These are phyloP conservation scores for Synergus gifuensis DNA, from an alignment of 2,888 invertebrate genomes.

Conservation along the genomic window DNA sequence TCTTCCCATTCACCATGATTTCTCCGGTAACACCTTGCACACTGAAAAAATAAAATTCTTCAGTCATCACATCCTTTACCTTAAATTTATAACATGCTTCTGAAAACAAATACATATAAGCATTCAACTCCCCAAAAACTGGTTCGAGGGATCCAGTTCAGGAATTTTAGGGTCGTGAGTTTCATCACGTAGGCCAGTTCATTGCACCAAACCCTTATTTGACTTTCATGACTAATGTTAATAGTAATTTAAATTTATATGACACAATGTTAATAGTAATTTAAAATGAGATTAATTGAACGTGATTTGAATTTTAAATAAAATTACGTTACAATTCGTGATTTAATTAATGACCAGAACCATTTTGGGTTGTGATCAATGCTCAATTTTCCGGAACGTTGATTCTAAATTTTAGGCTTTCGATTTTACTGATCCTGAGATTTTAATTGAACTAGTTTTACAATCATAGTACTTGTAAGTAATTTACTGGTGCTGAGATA, in stretches of 20 bases:
- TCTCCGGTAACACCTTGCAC: slow-evolving; percentile 86
- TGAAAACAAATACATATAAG: not conserved
- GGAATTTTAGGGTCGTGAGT: not conserved
- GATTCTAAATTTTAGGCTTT: too few species aligned
- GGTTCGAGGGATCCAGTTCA: not conserved
- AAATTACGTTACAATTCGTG: not conserved
- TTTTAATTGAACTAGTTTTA: too few species aligned
- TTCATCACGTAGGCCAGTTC: slow-evolving; percentile 32
- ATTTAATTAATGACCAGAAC: too few species aligned
- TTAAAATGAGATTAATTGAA: not conserved
- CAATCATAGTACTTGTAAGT: too few species aligned
- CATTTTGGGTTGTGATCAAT: too few species aligned
- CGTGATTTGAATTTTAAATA: not conserved
- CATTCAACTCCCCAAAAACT: not conserved
- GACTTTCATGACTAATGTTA: not conserved
- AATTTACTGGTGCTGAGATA: too few species aligned
- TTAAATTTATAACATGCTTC: not conserved
- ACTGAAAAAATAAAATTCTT: slow-evolving; percentile 74
- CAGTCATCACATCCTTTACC: not conserved
- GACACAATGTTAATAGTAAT: not conserved
- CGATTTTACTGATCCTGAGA: too few species aligned
- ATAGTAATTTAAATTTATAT: not conserved
- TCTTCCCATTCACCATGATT: slow-evolving; percentile 85
- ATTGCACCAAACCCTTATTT: not conserved
- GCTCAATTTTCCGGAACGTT: too few species aligned